phyloP scores from a whole-genome alignment of 2,113 vertebrate species.

The Aldabrachelys gigantea region DNA sequence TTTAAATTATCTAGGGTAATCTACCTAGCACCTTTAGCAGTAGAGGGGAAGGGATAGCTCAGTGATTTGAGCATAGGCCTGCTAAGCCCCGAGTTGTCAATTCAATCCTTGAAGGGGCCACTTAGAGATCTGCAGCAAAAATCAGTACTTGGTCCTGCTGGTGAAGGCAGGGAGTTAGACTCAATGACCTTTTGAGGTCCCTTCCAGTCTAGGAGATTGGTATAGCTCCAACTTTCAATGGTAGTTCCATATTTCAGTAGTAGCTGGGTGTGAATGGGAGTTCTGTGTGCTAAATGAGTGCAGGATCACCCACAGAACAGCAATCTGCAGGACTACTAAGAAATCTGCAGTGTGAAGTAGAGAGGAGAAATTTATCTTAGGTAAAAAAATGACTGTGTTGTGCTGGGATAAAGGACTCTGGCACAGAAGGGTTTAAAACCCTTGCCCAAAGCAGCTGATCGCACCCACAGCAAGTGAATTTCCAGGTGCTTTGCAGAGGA shows the following conservation, averaged over 20 bases:
- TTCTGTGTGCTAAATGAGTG: neutral
- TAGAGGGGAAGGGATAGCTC: too few relatives aligned
- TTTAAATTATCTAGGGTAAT: neutral
- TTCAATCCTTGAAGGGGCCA: too few relatives aligned
- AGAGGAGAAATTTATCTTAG: fast-evolving
- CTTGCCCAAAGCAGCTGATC: neutral
- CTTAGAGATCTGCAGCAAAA: too few relatives aligned
- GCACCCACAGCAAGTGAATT: neutral
- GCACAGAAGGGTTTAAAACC: neutral
- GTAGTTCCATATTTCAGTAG: neutral
- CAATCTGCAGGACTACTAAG: neutral
- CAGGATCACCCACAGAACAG: neutral
- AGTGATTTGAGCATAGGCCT: too few relatives aligned
- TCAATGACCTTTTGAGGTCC: too few relatives aligned
- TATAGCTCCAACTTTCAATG: too few relatives aligned
- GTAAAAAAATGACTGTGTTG: neutral
- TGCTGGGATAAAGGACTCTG: neutral
- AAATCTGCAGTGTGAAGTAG: neutral
- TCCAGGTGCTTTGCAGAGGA: neutral
- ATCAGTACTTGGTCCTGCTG: too few relatives aligned
- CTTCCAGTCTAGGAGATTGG: too few relatives aligned
- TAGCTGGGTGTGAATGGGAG: neutral
- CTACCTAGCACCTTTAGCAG: neutral
- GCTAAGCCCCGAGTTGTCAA: too few relatives aligned
- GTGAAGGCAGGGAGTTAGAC: too few relatives aligned